Percentiles rank a stretch among this genome's conserved stretches.
phyloP scores from a whole-genome alignment of 37 sponge, comb jelly and placozoan genomes.

The Beroe ovata region DNA sequence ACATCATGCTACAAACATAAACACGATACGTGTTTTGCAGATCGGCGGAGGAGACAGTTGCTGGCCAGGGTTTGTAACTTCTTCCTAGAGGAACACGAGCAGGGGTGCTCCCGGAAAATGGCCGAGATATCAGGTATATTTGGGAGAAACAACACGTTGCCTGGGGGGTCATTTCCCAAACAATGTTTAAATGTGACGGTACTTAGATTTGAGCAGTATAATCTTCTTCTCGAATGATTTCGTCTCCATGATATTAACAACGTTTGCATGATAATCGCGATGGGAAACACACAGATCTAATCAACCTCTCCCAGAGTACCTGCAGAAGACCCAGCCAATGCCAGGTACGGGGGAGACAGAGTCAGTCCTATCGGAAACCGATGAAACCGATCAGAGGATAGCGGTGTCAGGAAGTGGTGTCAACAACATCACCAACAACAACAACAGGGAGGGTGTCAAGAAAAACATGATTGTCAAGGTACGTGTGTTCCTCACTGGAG shows the following conservation, averaged over 20 bases:
- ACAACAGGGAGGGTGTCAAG: too few relatives aligned
- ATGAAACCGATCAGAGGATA: not conserved
- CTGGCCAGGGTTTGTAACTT: constrained; percentile 44
- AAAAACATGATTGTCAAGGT: constrained; percentile 51
- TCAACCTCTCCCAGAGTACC: constrained; percentile 45
- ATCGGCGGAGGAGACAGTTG: constrained; percentile 2
- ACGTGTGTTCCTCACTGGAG: too few relatives aligned
- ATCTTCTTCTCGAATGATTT: too few relatives aligned
- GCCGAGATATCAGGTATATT: constrained; percentile 41
- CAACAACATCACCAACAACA: not conserved
- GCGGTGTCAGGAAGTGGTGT: not conserved
- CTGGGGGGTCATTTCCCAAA: too few relatives aligned
- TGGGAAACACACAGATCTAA: too few relatives aligned
- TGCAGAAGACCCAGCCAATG: constrained; percentile 32
- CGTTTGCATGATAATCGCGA: too few relatives aligned
- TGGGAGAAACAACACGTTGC: too few relatives aligned
- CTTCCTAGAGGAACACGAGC: constrained; percentile 54
- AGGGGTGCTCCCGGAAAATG: constrained; percentile 55
- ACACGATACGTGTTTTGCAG: too few relatives aligned
- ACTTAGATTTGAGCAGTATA: too few relatives aligned
- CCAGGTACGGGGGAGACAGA: not conserved
- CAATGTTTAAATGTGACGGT: too few relatives aligned
- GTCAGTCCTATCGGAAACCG: constrained; percentile 16
- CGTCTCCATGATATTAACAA: too few relatives aligned
- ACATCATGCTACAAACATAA: too few relatives aligned